Percentiles rank a stretch among this genome's conserved stretches.
Evolutionary conservation across 2,113 vertebrate species (phyloP).

Genomic region (Ariopsis seemanni): DNA sequence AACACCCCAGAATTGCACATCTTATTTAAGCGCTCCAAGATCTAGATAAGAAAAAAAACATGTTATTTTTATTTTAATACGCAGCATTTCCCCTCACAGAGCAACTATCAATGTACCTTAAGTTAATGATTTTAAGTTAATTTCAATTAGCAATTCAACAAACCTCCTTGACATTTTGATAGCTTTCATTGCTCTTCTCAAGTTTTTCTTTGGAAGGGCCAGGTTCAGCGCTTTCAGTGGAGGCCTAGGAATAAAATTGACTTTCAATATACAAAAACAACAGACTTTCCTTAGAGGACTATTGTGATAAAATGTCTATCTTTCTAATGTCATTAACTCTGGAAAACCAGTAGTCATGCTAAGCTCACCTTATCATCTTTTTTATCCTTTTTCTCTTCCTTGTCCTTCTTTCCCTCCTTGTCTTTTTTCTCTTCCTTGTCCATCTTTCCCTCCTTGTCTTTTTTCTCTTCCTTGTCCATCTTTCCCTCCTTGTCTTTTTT

Average conservation of each 20-base stretch:
- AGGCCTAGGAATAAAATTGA: not conserved
- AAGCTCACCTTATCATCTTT: conserved; percentile 13
- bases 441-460: not conserved
- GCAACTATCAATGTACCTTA: not conserved
- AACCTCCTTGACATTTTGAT: conserved; percentile 92
- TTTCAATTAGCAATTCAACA: conserved; percentile 21
- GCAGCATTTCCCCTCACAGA: not conserved
- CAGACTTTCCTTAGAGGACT: not conserved
- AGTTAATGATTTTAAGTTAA: not conserved
- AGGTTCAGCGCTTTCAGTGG: conserved; percentile 7
- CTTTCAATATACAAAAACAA: not conserved
- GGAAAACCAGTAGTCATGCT: not conserved
- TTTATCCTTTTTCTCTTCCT: conserved; percentile 1
- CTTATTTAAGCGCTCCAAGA: conserved; percentile 90
- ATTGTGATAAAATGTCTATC: not conserved
- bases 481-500: not conserved
- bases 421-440: not conserved
- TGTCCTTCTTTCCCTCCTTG: not conserved
- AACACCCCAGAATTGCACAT: conserved; percentile 91
- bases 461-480: not conserved
- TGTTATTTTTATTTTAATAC: not conserved
- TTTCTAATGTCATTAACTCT: not conserved
- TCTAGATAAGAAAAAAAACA: conserved; percentile 68
- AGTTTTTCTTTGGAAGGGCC: conserved; percentile 37
- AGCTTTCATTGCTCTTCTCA: conserved; percentile 92